phyloP scores from a whole-genome alignment of 1,140 invertebrate species.

The Tetranychus cinnabarinus region DNA sequence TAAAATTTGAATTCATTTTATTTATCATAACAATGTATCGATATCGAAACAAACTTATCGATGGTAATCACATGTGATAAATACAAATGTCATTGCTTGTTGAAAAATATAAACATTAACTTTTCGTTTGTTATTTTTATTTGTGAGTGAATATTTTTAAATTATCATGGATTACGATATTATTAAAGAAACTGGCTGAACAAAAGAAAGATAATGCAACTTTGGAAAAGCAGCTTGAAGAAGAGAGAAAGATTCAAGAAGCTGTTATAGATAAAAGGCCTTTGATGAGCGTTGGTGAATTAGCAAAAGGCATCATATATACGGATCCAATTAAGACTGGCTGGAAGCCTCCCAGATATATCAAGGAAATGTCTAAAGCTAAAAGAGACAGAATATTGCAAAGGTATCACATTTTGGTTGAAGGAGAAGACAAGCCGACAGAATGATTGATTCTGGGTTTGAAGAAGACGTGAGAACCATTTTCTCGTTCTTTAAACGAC shows the following conservation, averaged over 20 bases:
- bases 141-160: too few species aligned
- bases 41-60: too few species aligned
- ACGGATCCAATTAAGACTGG: slow-evolving; percentile 74
- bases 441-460: slow-evolving; percentile 99
- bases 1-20: too few species aligned
- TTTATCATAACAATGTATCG: too few species aligned
- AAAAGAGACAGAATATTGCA: slow-evolving; percentile 52
- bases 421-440: slow-evolving; percentile 83
- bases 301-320: slow-evolving; percentile 92
- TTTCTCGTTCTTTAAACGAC: slow-evolving; percentile 72
- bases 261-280: slow-evolving; percentile 90
- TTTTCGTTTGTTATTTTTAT: too few species aligned
- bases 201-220: slow-evolving; percentile 61
- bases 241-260: slow-evolving; percentile 92
- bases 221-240: slow-evolving; percentile 73
- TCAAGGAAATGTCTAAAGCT: slow-evolving; percentile 39
- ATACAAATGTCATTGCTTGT: too few species aligned
- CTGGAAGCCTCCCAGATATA: slow-evolving; percentile 60
- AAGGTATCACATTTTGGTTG: slow-evolving; percentile 66
- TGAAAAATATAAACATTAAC: too few species aligned
- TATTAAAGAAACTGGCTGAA: slow-evolving; percentile 66
- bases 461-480: slow-evolving; percentile 98
- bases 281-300: slow-evolving; percentile 77
- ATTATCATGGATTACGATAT: neutral
- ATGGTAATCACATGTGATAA: too few species aligned